Evolutionary conservation across 2,797 vertebrate species (phyloP).

Genomic region (Macropus fuliginosus): DNA sequence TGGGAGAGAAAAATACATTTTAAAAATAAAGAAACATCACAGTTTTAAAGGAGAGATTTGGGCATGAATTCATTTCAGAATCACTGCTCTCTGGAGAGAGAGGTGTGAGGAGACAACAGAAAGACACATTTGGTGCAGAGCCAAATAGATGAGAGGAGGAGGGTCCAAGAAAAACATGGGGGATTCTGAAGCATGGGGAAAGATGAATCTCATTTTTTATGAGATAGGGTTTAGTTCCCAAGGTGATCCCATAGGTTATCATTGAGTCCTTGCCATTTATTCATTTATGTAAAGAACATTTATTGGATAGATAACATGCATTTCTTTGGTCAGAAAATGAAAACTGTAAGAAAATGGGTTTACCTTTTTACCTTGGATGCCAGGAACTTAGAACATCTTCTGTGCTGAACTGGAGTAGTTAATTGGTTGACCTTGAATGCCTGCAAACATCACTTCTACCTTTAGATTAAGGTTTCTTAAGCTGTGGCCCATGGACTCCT

Average conservation of each 20-base stretch:
- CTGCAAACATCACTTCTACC: not conserved
- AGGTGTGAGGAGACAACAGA: conserved; percentile 58
- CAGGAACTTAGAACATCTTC: not conserved
- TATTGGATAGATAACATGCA: not conserved
- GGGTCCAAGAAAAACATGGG: conserved; percentile 37
- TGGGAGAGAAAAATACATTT: conserved; percentile 77
- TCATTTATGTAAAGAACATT: not conserved
- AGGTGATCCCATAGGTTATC: conserved; percentile 42
- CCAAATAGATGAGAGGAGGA: conserved; percentile 55
- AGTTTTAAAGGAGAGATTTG: conserved; percentile 81
- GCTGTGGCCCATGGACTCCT: not conserved
- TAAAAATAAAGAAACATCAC: conserved; percentile 82
- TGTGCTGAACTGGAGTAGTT: not conserved
- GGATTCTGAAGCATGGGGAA: conserved; percentile 11
- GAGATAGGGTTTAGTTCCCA: conserved; percentile 14
- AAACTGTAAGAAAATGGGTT: not conserved
- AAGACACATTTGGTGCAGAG: conserved; percentile 33
- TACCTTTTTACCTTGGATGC: not conserved
- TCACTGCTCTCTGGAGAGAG: conserved; percentile 62
- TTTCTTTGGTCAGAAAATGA: not conserved
- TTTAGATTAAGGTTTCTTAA: not conserved
- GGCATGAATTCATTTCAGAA: conserved; percentile 71
- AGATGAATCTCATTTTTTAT: conserved; percentile 19
- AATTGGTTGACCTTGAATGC: not conserved
- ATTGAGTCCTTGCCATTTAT: not conserved